These are phyloP conservation scores for Alethe castanea DNA, from an alignment of 2,113 vertebrate genomes.

Conservation along the genomic window DNA sequence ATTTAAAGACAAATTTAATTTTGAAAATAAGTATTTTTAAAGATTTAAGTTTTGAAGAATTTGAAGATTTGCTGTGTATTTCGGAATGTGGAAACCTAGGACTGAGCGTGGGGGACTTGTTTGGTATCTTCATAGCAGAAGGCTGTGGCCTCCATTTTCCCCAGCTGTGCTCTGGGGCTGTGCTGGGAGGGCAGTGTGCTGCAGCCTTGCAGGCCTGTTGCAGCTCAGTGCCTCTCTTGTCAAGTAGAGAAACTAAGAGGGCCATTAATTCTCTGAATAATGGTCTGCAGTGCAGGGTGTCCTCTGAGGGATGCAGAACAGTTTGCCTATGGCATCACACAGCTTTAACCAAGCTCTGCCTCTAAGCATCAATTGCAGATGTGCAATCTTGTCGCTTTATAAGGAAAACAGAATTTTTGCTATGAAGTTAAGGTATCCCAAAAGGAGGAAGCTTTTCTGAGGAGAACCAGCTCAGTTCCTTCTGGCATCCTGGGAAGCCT, in stretches of 20 bases:
- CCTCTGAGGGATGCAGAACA: background rate
- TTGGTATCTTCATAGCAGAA: background rate
- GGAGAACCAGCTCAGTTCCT: background rate
- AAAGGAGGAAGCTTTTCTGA: background rate
- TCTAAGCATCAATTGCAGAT: background rate
- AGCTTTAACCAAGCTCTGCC: background rate
- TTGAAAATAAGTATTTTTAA: background rate
- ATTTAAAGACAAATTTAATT: background rate
- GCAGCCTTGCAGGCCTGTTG: background rate
- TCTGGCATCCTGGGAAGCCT: background rate
- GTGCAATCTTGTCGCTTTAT: background rate
- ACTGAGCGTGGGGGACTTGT: accelerated
- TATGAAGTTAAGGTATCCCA: background rate
- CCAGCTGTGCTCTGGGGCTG: accelerated
- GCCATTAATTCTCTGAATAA: background rate
- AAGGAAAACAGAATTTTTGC: background rate
- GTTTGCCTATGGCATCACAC: background rate
- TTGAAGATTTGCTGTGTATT: background rate
- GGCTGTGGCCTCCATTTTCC: background rate
- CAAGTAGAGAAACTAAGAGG: background rate
- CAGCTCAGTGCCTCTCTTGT: background rate
- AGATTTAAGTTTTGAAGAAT: background rate
- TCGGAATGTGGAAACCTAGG: background rate
- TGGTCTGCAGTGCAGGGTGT: background rate
- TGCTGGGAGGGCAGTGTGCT: background rate